Base-by-base conservation (phyloP, 1,140 invertebrate species). In the Andrena cerasifolii region DNA sequence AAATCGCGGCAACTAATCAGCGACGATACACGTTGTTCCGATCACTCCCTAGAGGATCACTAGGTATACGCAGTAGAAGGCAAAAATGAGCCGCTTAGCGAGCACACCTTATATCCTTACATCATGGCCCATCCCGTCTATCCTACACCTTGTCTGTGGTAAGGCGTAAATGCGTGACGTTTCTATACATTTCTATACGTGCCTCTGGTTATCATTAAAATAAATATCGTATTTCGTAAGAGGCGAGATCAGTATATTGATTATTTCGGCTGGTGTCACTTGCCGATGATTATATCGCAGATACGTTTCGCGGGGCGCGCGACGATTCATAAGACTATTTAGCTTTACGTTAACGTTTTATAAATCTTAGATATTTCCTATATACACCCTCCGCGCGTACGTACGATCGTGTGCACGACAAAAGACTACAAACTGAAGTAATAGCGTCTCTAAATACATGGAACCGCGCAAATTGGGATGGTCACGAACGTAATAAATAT, bases 221-320 rank as follows among this genome's bases (percentile, higher is more conserved):
- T 62, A 68, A 14, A 40, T 51, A 45, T 51, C 45, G 26, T 7
- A 14, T 62, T 54, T 62, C 16, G 4, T 10, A 2, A 12, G 33
- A 62, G 73, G 26, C 59, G 45, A 66, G 36, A 14, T 54, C 49
- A 67, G 49, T 63, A 31, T 40, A 28, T 54, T 53, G 21, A 61
- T 68, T 45, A 43, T 76, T 67, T 67, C 58, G 16, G 58, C n/a
- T 76, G n/a, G 14, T 58, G 51, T 58, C 36, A 47, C 16, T 47
- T 33, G 31, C 24, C 4, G 28, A 73, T 40, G 31, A 12, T 62
- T 40, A 21, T 53, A 10, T 26, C 31, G 31, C 40, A 59, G 28
- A 45, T n/a, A 26, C n/a, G n/a, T n/a, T 47, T 33, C 5, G 18
- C 51, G 31, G 43, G 40, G 53, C 2, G 28, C 1, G 2, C 16